Percentiles rank a stretch among this genome's conserved stretches.
Conservation (phyloP, 2,797 vertebrate species). For the Pseudomugil tenellus region DNA sequence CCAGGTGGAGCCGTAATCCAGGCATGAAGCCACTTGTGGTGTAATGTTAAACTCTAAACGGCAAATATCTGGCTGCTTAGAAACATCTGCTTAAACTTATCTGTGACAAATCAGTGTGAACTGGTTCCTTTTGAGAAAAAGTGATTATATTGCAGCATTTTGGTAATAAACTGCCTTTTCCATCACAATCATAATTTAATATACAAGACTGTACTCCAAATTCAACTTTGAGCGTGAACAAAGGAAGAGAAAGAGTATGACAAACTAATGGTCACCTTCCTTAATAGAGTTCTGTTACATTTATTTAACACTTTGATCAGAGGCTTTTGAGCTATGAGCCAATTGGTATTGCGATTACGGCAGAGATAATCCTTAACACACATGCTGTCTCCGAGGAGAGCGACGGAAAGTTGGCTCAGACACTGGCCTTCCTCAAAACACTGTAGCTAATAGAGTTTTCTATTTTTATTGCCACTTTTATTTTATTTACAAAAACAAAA, state of each 20-base stretch:
- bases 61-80: slow-evolving; percentile 67
- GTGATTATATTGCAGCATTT: slow-evolving; percentile 4
- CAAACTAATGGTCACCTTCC: slow-evolving; percentile 10
- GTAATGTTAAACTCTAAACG: slow-evolving; percentile 70
- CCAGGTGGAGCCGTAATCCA: slow-evolving; percentile 59
- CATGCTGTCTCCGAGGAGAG: slow-evolving; percentile 75
- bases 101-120: slow-evolving; percentile 45
- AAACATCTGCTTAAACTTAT: slow-evolving; percentile 60
- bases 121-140: slow-evolving; percentile 12
- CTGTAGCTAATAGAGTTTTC: slow-evolving; percentile 65
- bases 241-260: slow-evolving; percentile 14
- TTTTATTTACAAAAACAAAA: slow-evolving; percentile 41
- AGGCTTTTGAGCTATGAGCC: slow-evolving; percentile 59
- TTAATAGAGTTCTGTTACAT: slow-evolving; percentile 39
- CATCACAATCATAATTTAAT: slow-evolving; percentile 14
- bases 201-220: slow-evolving; percentile 5
- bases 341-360: slow-evolving; percentile 61
- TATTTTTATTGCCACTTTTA: slow-evolving; percentile 67
- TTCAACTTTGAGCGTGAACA: neutral
- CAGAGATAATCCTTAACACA: slow-evolving; percentile 79
- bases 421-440: slow-evolving; percentile 60
- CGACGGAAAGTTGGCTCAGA: slow-evolving; percentile 79
- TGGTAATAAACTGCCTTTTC: slow-evolving; percentile 16
- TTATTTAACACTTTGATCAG: slow-evolving; percentile 53
- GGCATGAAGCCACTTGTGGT: slow-evolving; percentile 60